These are phyloP conservation scores for Penaeus indicus DNA, from an alignment of 1,140 invertebrate genomes.

Conservation along the genomic window DNA sequence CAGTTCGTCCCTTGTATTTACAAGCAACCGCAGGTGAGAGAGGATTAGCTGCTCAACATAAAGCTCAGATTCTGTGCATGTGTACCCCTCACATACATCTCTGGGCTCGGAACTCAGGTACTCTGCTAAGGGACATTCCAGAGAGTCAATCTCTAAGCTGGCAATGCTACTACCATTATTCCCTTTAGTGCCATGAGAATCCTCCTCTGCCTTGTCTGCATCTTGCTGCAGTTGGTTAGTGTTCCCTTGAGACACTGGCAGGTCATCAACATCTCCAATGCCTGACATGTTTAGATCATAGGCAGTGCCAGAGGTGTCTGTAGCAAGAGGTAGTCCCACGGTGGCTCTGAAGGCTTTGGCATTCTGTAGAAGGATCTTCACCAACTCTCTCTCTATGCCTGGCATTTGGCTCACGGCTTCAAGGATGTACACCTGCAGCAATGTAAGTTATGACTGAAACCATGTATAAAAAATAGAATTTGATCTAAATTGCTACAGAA, in stretches of 20 bases:
- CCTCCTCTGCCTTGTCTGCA: too few relatives aligned
- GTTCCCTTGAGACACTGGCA: too few relatives aligned
- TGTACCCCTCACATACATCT: background rate
- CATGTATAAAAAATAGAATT: too few relatives aligned
- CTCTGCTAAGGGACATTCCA: constrained; percentile 8
- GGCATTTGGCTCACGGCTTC: constrained; percentile 42
- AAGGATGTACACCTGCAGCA: constrained; percentile 45
- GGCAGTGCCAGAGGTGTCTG: background rate
- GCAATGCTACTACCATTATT: too few relatives aligned
- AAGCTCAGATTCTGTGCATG: constrained; percentile 34
- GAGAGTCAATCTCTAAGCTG: constrained; percentile 5
- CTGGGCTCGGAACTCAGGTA: constrained; percentile 4
- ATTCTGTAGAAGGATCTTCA: constrained; percentile 32
- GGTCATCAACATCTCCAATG: constrained; percentile 29
- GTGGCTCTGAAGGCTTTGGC: constrained; percentile 32
- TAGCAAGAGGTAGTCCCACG: background rate
- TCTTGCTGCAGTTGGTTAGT: too few relatives aligned
- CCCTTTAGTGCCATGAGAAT: too few relatives aligned
- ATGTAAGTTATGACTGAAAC: background rate
- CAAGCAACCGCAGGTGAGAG: constrained; percentile 54
- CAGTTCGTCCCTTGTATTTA: constrained; percentile 62
- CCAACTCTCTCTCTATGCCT: constrained; percentile 47
- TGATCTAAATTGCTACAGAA: too few relatives aligned
- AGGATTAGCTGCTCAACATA: constrained; percentile 50
- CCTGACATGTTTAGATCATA: constrained; percentile 39